Evolutionary conservation across 1,140 invertebrate species (phyloP), one percentile per base, ranked within the genome.

Genomic region (Eumeta japonica): DNA sequence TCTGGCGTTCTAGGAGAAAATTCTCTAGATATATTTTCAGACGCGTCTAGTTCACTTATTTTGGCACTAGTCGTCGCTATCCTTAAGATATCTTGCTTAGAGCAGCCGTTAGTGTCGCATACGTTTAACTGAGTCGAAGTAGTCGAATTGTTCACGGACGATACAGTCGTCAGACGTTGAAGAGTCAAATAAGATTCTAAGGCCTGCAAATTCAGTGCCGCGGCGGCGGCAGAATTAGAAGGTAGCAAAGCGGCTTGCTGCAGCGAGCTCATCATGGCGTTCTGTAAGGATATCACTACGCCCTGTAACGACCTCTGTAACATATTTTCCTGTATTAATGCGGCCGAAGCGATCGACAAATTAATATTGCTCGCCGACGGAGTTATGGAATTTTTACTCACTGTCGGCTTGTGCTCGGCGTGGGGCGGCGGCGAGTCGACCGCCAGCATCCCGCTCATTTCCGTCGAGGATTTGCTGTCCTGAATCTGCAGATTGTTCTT

Each of bases 101-200:
- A 52, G 3, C 62, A 48, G 16, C 57, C 50, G 40, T 41, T 64
- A 48, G 32, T 65, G 40, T 72, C 70, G 17, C 57, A 38, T 31
- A 52, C 37, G 39, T 50, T 64, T 11, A 61, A 45, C 49, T 59
- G 54, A 38, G 55, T 53, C 15, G 67, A 37, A 7, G 47, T 24
- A 13, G 43, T 30, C 16, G 51, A 54, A 16, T 60, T 70, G 11
- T 75, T 72, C 1, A 77, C 76, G 16, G 76, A 63, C 34, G 71
- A 75, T 3, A 75, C 75, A 19, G 70, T 73, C 1, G 81, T 81
- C 14, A 90, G 73, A 40, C 87, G 79, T 66, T 90, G 88, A 19
- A 90, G 70, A 10, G 88, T 87, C 55, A 90, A 75, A 70, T 90
- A 90, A 16, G 87, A 89, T 71, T 91, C 87, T 19, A 91, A 61